Evolutionary conservation across 2,113 vertebrate genomes (phyloP).

Genomic region (Himantopus leucocephalus): DNA sequence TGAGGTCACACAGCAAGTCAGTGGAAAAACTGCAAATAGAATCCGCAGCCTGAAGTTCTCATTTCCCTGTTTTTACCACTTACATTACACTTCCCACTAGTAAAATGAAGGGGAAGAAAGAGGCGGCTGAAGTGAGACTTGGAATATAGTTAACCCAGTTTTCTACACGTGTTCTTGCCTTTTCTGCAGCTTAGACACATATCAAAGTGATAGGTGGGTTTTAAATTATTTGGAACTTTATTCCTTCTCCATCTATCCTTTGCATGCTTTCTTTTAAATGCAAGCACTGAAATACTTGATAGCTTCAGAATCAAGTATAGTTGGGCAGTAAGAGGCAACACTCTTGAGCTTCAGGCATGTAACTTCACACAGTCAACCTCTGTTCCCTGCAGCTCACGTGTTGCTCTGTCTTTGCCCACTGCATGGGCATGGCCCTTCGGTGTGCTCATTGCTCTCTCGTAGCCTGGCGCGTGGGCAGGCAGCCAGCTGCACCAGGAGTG

Average conservation of each 20-base stretch:
- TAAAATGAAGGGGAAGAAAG: slow-evolving; percentile 21
- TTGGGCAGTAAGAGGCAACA: not conserved
- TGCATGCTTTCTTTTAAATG: not conserved
- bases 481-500: not conserved
- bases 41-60: slow-evolving; percentile 23
- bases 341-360: not conserved
- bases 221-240: not conserved
- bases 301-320: not conserved
- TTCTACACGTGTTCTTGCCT: not conserved
- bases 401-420: not conserved
- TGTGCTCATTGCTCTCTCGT: not conserved
- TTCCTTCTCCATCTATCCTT: not conserved
- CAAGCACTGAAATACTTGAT: not conserved
- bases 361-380: not conserved
- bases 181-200: not conserved
- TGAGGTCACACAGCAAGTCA: slow-evolving; percentile 38
- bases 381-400: not conserved
- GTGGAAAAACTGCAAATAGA: slow-evolving; percentile 51
- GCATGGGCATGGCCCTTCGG: fast-evolving
- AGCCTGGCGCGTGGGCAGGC: not conserved
- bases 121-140: not conserved
- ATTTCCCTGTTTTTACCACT: slow-evolving; percentile 40
- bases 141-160: slow-evolving; percentile 40
- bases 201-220: not conserved
- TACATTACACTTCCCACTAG: slow-evolving; percentile 33